Evolutionary conservation across 1,140 invertebrate genomes (phyloP).

Genomic region (Drosophila sproati): DNA sequence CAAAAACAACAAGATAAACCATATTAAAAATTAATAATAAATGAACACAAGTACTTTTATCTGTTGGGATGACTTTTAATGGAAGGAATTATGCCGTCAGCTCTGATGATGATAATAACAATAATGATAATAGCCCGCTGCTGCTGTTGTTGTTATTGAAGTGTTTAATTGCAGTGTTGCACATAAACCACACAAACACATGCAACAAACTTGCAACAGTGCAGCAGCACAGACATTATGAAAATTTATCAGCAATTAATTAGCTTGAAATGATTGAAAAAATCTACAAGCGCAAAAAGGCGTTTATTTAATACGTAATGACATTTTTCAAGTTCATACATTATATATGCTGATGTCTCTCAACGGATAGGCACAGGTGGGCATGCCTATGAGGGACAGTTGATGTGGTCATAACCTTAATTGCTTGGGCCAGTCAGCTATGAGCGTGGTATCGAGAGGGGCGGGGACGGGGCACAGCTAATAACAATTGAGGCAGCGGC

Average conservation of each 20-base stretch:
- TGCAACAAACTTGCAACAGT: slow-evolving; percentile 13
- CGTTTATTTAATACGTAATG: slow-evolving; percentile 34
- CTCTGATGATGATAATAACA: slow-evolving; percentile 20
- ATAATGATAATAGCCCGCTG: slow-evolving; percentile 22
- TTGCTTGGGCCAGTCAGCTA: slow-evolving; percentile 33
- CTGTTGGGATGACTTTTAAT: slow-evolving; percentile 9
- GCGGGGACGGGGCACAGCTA: slow-evolving; percentile 12
- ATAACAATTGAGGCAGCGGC: slow-evolving; percentile 26
- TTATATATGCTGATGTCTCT: slow-evolving; percentile 13
- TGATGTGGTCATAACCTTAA: slow-evolving; percentile 19
- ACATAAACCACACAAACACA: slow-evolving; percentile 43
- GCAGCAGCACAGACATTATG: not conserved
- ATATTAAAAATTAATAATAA: slow-evolving; percentile 28
- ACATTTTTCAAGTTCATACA: slow-evolving; percentile 33
- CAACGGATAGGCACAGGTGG: not conserved
- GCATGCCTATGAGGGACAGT: not conserved
- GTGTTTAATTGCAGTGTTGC: slow-evolving; percentile 64
- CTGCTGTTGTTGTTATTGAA: slow-evolving; percentile 17
- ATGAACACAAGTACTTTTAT: slow-evolving; percentile 20
- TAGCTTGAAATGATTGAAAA: slow-evolving; percentile 34
- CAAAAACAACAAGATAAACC: not conserved
- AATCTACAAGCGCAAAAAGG: not conserved
- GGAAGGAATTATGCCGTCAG: slow-evolving; percentile 16
- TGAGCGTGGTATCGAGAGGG: not conserved
- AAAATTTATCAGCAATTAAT: slow-evolving; percentile 54